Conservation (phyloP, 2,888 invertebrate genomes). For the Aspidapion aeneum region DNA sequence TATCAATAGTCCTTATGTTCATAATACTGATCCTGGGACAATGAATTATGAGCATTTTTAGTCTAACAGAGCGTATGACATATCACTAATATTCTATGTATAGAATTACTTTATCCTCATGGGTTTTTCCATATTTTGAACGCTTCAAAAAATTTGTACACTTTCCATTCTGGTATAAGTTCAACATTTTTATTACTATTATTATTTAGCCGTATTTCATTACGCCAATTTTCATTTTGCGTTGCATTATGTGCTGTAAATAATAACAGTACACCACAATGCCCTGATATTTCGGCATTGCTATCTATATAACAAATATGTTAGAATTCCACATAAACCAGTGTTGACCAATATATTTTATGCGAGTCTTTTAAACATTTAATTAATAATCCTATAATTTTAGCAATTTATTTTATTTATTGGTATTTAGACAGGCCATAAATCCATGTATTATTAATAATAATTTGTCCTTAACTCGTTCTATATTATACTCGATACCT, state of each 20-base stretch:
- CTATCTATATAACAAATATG: background rate
- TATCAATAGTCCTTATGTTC: slow-evolving; percentile 42
- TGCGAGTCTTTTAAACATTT: background rate
- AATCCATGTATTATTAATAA: slow-evolving; percentile 16
- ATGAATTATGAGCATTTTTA: slow-evolving; percentile 42
- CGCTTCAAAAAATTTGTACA: slow-evolving; percentile 30
- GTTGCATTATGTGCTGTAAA: background rate
- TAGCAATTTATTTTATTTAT: slow-evolving; percentile 3
- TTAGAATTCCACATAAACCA: background rate
- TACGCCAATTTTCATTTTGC: background rate
- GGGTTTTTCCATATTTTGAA: slow-evolving; percentile 30
- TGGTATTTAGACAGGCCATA: slow-evolving; percentile 15
- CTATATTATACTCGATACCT: slow-evolving; percentile 5
- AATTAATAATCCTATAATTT: background rate
- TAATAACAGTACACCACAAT: background rate
- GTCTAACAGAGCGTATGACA: slow-evolving; percentile 43
- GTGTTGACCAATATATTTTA: background rate
- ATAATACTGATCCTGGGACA: slow-evolving; percentile 36
- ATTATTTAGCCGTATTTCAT: background rate
- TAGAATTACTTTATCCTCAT: slow-evolving; percentile 33
- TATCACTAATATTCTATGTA: slow-evolving; percentile 41
- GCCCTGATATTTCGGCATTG: background rate
- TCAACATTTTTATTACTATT: background rate
- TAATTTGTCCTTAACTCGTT: slow-evolving; percentile 23
- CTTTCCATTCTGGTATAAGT: background rate